A percentile compares a stretch with the other conserved stretches of the same genome.
Evolutionary conservation across 2,797 vertebrate species (phyloP).

Genomic region (Periparus ater): DNA sequence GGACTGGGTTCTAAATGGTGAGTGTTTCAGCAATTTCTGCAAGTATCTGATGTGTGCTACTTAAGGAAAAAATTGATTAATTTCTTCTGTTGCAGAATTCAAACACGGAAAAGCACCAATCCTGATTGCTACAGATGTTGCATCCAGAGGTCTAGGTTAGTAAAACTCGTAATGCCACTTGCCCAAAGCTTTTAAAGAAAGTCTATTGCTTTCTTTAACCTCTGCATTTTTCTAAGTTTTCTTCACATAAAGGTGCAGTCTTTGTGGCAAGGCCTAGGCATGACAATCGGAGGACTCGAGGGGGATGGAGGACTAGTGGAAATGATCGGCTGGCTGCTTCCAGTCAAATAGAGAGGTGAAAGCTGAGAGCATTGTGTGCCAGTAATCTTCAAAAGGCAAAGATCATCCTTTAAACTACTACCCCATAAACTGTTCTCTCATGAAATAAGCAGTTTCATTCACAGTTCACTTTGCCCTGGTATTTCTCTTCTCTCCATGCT

Average conservation of each 20-base stretch:
- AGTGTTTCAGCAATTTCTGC: not conserved
- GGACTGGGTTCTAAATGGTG: slow-evolving; percentile 98
- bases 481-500: slow-evolving; percentile 89
- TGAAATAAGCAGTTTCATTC: slow-evolving; percentile 80
- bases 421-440: slow-evolving; percentile 94
- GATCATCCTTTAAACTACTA: slow-evolving; percentile 88
- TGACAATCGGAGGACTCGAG: slow-evolving; percentile 99
- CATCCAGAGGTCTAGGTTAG: slow-evolving; percentile 98
- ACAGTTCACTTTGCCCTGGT: slow-evolving; percentile 90
- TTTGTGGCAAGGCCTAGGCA: slow-evolving; percentile 99
- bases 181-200: slow-evolving; percentile 92
- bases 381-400: slow-evolving; percentile 99
- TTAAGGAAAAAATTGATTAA: not conserved
- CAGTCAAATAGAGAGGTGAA: slow-evolving; percentile 99
- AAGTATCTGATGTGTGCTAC: accelerated
- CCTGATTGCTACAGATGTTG: slow-evolving; percentile 97
- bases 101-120: slow-evolving; percentile 97
- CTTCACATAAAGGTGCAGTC: slow-evolving; percentile 99
- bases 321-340: slow-evolving; percentile 98
- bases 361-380: slow-evolving; percentile 94
- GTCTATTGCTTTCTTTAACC: slow-evolving; percentile 99
- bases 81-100: slow-evolving; percentile 83
- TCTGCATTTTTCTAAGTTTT: slow-evolving; percentile 99
- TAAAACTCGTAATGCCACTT: slow-evolving; percentile 78
- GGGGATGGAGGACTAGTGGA: slow-evolving; percentile 99